Percentiles rank a stretch among this genome's conserved stretches.
Evolutionary conservation across 2,888 invertebrate genomes (phyloP).

Genomic region (Rhabditophanes sp.): DNA sequence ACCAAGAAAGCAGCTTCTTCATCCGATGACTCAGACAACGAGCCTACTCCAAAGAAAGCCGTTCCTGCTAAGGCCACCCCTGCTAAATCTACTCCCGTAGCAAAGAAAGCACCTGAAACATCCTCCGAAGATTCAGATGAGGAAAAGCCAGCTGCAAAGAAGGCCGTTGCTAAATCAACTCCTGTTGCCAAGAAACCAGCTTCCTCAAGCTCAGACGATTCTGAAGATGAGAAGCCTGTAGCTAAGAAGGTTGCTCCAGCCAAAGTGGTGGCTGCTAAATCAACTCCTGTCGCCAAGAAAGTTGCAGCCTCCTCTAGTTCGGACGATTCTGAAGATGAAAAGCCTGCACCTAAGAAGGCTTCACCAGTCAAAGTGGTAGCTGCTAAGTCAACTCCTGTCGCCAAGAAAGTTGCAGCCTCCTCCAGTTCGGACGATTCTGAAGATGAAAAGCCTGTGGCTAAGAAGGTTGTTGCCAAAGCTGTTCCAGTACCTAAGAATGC

Average conservation of each 20-base stretch:
- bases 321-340: constrained; percentile 14
- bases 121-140: constrained; percentile 1
- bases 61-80: constrained; percentile 3
- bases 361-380: background rate
- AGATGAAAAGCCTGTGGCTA: no score
- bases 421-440: no score
- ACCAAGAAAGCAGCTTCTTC: constrained; percentile 1
- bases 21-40: constrained; percentile 8
- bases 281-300: no score
- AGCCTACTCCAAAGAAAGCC: constrained; percentile 9
- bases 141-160: constrained; percentile 1
- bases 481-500: no score
- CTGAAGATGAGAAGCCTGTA: constrained; percentile 13
- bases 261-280: constrained; percentile 1
- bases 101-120: no score
- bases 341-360: constrained; percentile 1
- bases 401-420: constrained; percentile 1
- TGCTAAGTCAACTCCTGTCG: background rate
- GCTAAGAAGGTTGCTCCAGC: constrained; percentile 12
- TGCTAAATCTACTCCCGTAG: constrained; percentile 4
- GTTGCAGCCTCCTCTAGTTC: constrained; percentile 6
- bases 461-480: constrained; percentile 4
- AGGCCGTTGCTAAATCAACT: constrained; percentile 1
- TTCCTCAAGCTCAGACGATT: constrained; percentile 1
- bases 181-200: constrained; percentile 7